Conservation (phyloP, 1,140 invertebrate species). For the Scaptomyza pallida region DNA sequence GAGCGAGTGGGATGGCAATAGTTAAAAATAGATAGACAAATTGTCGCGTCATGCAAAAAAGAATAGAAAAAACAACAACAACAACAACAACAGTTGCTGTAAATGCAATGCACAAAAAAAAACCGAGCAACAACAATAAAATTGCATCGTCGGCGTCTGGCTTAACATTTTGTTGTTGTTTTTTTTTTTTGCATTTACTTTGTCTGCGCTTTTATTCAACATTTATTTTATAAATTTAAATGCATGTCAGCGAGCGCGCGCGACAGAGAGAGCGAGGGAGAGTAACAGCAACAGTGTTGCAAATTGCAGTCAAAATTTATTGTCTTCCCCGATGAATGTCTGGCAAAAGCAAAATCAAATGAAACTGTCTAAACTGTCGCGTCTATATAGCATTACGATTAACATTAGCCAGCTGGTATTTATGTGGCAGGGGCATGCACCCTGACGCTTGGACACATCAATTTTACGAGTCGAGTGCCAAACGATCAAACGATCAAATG, state of each 20-base stretch:
- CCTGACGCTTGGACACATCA: slow-evolving; percentile 46
- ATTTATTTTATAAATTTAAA: slow-evolving; percentile 42
- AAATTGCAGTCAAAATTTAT: slow-evolving; percentile 61
- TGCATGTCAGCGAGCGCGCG: slow-evolving; percentile 4
- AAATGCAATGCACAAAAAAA: slow-evolving; percentile 38
- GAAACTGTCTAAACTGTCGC: slow-evolving; percentile 49
- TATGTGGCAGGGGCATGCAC: slow-evolving; percentile 45
- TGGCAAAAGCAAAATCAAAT: slow-evolving; percentile 55
- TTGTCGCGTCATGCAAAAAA: slow-evolving; percentile 70
- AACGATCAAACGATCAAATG: slow-evolving; percentile 5
- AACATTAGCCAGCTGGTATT: slow-evolving; percentile 4
- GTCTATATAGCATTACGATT: slow-evolving; percentile 15
- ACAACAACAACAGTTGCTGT: slow-evolving; percentile 19
- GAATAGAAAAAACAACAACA: slow-evolving; percentile 40
- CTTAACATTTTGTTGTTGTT: slow-evolving; percentile 43
- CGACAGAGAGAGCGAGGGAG: neutral
- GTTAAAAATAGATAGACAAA: slow-evolving; percentile 77
- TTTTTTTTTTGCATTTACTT: slow-evolving; percentile 38
- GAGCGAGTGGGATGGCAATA: slow-evolving; percentile 28
- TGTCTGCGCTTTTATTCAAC: slow-evolving; percentile 39
- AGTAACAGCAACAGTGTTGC: slow-evolving; percentile 35
- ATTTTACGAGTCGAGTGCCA: slow-evolving; percentile 35
- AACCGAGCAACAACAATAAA: slow-evolving; percentile 23
- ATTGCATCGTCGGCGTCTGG: slow-evolving; percentile 61
- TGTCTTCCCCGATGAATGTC: slow-evolving; percentile 52